Conservation (phyloP, 2,888 invertebrate species). For the Ormia ochracea region DNA sequence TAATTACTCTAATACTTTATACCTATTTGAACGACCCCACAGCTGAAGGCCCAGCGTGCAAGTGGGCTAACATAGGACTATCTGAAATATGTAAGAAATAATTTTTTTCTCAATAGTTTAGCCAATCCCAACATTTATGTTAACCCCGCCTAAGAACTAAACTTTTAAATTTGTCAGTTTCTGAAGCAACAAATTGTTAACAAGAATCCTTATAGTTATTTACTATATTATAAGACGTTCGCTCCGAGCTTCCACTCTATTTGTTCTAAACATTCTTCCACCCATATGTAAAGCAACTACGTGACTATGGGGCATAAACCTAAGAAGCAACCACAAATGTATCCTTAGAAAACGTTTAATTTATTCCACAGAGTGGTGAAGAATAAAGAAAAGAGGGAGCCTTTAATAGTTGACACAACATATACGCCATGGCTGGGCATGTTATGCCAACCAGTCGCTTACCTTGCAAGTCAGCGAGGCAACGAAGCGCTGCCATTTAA, state of each 20-base stretch:
- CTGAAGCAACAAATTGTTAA: constrained; percentile 15
- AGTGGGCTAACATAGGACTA: no score
- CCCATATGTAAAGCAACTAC: constrained; percentile 38
- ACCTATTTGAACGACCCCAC: no score
- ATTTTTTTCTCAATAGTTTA: no score
- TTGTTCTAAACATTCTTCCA: constrained; percentile 13
- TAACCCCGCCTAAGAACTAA: background rate
- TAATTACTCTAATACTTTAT: no score
- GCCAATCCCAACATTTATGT: no score
- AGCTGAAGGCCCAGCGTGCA: no score
- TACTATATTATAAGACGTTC: constrained; percentile 40
- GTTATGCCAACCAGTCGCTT: constrained; percentile 31
- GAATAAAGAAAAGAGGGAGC: background rate
- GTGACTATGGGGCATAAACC: constrained; percentile 22
- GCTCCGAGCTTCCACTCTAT: background rate
- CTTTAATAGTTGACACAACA: constrained; percentile 34
- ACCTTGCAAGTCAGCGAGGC: background rate
- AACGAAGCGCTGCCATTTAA: background rate
- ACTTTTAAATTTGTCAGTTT: constrained; percentile 3
- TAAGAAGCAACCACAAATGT: background rate
- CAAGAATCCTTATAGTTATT: constrained; percentile 32
- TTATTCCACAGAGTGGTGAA: constrained; percentile 1
- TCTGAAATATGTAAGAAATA: no score
- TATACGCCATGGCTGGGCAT: constrained; percentile 18
- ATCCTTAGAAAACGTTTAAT: constrained; percentile 38